Evolutionary conservation across 2,888 invertebrate genomes (phyloP).

Genomic region (Sinopyrophorus schimmeli): DNA sequence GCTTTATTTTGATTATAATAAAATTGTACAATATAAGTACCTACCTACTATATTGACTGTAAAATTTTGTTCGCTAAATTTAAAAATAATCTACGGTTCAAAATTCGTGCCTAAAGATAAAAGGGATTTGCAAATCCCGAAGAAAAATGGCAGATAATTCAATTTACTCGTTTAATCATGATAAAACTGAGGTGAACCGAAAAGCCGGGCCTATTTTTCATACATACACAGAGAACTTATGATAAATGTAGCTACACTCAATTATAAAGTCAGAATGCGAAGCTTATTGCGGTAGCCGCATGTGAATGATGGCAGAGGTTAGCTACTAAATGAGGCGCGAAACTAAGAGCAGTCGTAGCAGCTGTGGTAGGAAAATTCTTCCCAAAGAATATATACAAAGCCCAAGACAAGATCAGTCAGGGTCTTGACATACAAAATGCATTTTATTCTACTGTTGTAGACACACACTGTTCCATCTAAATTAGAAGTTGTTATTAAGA

Average conservation of each 20-base stretch:
- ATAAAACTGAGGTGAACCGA: slow-evolving; percentile 6
- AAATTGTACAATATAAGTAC: background rate
- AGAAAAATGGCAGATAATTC: slow-evolving; percentile 13
- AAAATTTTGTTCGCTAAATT: too few species aligned
- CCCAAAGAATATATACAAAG: slow-evolving; percentile 17
- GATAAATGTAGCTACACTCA: slow-evolving; percentile 36
- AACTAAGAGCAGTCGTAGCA: slow-evolving; percentile 44
- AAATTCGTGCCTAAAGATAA: too few species aligned
- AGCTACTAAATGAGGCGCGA: slow-evolving; percentile 48
- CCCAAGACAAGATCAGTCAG: slow-evolving; percentile 22
- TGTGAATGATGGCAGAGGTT: slow-evolving; percentile 48
- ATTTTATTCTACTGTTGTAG: too few species aligned
- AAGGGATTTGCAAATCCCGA: too few species aligned
- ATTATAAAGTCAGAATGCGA: slow-evolving; percentile 39
- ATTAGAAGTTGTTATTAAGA: too few species aligned
- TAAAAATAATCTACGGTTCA: too few species aligned
- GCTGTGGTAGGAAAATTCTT: slow-evolving; percentile 33
- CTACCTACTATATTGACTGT: too few species aligned
- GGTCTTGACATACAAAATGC: too few species aligned
- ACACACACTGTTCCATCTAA: too few species aligned
- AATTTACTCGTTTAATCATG: slow-evolving; percentile 7
- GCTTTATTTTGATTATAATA: too few species aligned
- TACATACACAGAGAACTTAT: slow-evolving; percentile 14
- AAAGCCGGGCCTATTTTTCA: slow-evolving; percentile 14
- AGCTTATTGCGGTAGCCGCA: slow-evolving; percentile 39